Base-by-base conservation (phyloP, 2,113 vertebrate genomes). In the Indri indri region DNA sequence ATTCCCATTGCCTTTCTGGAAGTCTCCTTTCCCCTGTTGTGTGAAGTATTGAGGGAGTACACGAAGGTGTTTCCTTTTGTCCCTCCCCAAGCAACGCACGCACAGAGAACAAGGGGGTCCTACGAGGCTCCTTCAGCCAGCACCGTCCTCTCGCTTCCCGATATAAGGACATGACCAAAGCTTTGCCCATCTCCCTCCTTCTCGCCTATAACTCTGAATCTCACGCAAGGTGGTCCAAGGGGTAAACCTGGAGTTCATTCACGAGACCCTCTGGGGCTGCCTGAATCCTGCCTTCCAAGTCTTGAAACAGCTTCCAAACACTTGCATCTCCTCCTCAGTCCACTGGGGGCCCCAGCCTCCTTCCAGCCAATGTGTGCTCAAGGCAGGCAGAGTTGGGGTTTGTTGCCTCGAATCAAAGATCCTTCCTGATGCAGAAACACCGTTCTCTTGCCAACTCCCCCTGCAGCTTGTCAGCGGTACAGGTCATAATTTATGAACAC, bases 161-260 rank as follows among this genome's bases (percentile, higher is more conserved):
- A 3, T 37, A 8, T 14, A 54, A 52, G 10, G 10, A 30, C 57
- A 34, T 8, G 86, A 16, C 22, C 0, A 0, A 30, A 37, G 42
- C 32, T 89, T n/a, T 23, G 59, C 37, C 30, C 2, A 1, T 37
- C 25, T 90, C 37, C 27, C 32, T 20, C 25, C 34, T n/a, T 85
- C 45, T 45, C 22, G 20, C 34, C 52, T 47, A 2, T 23, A 68
- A 18, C 32, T 71, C 54, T 63, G 16, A 42, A 30, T 40, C 88
- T 65, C 32, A 1, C 42, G 32, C 40, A 12, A 45, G 54, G 45
- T 57, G 3, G 37, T 17, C 8, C 20, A 27, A 32, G 10, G 65
- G 7, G 2, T 8, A 11, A 20, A 1, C 2, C 16, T 1, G 8
- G 47, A 61, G 27, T 25, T 85, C 22, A 18, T 81, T 16, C 0